Conservation (phyloP, 2,113 vertebrate species). For the Scophthalmus maximus region DNA sequence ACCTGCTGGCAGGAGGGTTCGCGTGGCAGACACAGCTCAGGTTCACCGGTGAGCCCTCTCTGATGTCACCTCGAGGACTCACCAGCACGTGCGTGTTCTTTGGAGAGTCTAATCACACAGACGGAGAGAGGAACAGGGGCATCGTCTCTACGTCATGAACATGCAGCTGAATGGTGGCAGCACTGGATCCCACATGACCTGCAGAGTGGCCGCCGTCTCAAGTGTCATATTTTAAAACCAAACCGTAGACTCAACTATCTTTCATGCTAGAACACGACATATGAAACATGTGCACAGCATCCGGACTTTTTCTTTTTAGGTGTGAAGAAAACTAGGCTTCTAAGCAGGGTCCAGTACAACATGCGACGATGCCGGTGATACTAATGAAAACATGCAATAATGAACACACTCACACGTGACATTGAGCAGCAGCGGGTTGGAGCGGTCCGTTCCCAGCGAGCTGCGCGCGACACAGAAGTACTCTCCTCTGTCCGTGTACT, state of each 20-base stretch:
- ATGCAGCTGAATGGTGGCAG: too few species aligned
- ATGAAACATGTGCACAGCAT: too few species aligned
- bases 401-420: conserved; percentile 80
- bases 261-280: too few species aligned
- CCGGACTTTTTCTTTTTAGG: too few species aligned
- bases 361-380: neutral
- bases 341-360: too few species aligned
- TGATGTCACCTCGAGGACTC: conserved; percentile 77
- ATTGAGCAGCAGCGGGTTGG: conserved; percentile 76
- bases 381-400: neutral
- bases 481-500: conserved; percentile 77
- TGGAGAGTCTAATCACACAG: conserved; percentile 72
- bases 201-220: too few species aligned
- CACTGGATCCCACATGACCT: too few species aligned
- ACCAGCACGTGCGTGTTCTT: conserved; percentile 77
- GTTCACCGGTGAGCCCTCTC: conserved; percentile 77
- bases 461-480: conserved; percentile 84
- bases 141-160: neutral
- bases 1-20: conserved; percentile 76
- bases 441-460: conserved; percentile 81
- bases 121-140: neutral
- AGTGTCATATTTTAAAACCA: too few species aligned
- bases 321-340: too few species aligned
- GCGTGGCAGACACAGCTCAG: conserved; percentile 78
- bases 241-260: too few species aligned